A percentile compares a stretch with the other conserved stretches of the same genome.
These are phyloP conservation scores for Thripadectes ignobilis DNA, from an alignment of 2,797 vertebrate genomes.

Conservation along the genomic window DNA sequence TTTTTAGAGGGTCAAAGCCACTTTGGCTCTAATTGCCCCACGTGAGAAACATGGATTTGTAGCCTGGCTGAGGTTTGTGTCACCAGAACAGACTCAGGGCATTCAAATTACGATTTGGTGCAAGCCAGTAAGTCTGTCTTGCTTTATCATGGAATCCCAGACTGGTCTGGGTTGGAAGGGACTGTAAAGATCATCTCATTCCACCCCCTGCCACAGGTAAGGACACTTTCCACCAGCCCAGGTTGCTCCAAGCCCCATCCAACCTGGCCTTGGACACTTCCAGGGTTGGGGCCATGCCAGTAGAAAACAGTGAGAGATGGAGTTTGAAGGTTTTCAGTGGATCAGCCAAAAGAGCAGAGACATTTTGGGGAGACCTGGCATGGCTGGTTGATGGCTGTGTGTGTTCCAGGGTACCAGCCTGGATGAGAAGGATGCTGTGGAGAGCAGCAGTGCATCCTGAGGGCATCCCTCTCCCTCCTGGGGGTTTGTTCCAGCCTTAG, in stretches of 20 bases:
- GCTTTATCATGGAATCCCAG: not conserved
- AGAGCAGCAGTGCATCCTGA: not conserved
- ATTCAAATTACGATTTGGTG: not conserved
- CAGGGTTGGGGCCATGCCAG: not conserved
- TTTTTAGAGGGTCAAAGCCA: not conserved
- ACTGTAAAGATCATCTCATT: not conserved
- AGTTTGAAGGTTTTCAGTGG: not conserved
- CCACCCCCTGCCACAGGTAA: not conserved
- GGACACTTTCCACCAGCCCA: not conserved
- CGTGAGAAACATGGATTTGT: fast-evolving
- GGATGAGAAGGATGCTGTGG: not conserved
- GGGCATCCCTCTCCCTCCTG: fast-evolving
- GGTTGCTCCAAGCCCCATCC: fast-evolving
- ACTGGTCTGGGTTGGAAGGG: not conserved
- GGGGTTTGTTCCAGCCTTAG: not conserved
- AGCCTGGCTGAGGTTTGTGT: not conserved
- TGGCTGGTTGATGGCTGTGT: not conserved
- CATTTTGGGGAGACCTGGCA: fast-evolving
- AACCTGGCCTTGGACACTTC: not conserved
- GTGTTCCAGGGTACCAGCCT: not conserved
- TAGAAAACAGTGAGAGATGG: not conserved
- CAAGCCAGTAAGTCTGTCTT: not conserved
- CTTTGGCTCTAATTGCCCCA: not conserved
- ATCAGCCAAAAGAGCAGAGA: not conserved
- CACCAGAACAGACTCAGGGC: no score